Evolutionary conservation across 2,888 invertebrate species (phyloP), one percentile per base, ranked within the genome.

Genomic region (Trichopria drosophilae): DNA sequence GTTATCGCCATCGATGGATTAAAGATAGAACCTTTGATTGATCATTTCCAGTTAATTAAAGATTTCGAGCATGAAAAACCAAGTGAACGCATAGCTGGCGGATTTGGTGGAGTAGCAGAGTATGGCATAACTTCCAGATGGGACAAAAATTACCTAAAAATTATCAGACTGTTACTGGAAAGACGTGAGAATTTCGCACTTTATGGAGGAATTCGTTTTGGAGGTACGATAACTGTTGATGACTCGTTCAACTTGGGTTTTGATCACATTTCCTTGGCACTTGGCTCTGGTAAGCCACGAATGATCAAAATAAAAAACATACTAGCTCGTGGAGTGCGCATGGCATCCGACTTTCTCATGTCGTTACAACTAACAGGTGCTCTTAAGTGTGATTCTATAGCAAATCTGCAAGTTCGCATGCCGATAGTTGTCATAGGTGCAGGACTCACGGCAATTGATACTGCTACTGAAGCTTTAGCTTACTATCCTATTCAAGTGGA

Each of bases 331-430:
- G 50, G 50, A 44, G 50, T 44, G 39, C 37, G 50, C 22, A 51
- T 39, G 37, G 50, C 50, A 44, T 51, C 50, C 39, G 50, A 51
- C 28, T 51, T 51, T 44, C 44, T 51, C 20, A 51, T 51, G 50
- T 39, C 50, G 39, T 40, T 51, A 51, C 50, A 51, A 39, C 44
- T 51, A 39, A 37, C 39, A 37, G 50, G 50, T 44, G 43, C 50
- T 39, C 44, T 39, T 51, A 44, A 39, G 44, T 37, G 34, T 32
- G 50, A 44, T 51, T 39, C 39, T 44, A 51, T 51, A 51, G 50
- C 50, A 44, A 51, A 39, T 39, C 50, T 51, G 43, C 50, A 51
- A 39, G 39, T 51, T 39, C 37, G 43, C 29, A 35, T 49, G 36
- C 49, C 49, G 36, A 49, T 49, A 42, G 23, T 49, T 42, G 49